Evolutionary conservation across 2,113 vertebrate genomes (phyloP).

Genomic region (Rallus limicola): DNA sequence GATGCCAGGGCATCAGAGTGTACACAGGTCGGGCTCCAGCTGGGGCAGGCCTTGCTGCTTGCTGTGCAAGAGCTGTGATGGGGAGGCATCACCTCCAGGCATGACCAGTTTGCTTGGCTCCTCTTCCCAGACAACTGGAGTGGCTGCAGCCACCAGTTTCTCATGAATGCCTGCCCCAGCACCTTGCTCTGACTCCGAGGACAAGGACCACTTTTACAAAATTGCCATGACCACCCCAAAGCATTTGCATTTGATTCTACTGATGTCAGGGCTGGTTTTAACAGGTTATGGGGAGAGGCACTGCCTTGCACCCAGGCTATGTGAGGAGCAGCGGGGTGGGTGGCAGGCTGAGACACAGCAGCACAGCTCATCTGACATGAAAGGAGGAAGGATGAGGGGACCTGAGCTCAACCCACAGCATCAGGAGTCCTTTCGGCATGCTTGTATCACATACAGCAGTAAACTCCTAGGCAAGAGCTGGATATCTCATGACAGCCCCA

Average conservation of each 20-base stretch:
- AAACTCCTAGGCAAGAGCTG: neutral
- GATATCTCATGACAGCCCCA: neutral
- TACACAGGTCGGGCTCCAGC: neutral
- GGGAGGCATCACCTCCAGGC: neutral
- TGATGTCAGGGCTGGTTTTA: neutral
- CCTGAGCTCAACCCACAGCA: neutral
- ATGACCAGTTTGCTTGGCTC: fast-evolving
- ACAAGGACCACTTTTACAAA: neutral
- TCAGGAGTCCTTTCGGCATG: neutral
- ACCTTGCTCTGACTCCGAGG: neutral
- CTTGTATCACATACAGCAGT: neutral
- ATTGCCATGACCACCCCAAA: neutral
- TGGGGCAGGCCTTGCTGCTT: neutral
- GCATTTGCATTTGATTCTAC: neutral
- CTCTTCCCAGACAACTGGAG: neutral
- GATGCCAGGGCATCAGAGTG: fast-evolving
- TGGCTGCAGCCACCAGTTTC: neutral
- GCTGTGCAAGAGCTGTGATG: neutral
- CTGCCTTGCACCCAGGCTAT: neutral
- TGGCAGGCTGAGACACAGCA: neutral
- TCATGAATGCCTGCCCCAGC: neutral
- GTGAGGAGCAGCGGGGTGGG: fast-evolving
- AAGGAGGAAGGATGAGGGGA: neutral
- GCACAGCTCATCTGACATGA: neutral
- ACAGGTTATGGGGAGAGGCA: neutral